phyloP scores from a whole-genome alignment of 2,113 vertebrate species.

The Isichthys henryi region DNA sequence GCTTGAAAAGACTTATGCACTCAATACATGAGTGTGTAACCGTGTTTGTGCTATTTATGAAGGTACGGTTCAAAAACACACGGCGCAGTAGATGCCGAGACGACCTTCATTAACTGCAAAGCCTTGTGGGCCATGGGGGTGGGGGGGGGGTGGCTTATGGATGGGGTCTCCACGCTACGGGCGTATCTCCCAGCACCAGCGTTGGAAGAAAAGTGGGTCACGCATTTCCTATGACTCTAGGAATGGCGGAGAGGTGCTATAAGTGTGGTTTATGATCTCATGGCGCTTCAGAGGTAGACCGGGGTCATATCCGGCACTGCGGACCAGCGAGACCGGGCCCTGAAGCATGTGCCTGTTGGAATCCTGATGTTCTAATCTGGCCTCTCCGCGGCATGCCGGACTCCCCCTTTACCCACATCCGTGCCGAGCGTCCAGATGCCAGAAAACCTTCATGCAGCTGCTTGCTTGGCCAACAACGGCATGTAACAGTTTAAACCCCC shows the following conservation, averaged over 20 bases:
- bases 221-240: neutral
- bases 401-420: neutral
- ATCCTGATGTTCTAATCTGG: neutral
- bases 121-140: neutral
- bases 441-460: neutral
- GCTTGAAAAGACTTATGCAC: neutral
- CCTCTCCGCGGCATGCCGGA: neutral
- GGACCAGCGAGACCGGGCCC: neutral
- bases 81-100: neutral
- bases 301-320: neutral
- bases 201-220: neutral
- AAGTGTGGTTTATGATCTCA: neutral
- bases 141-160: neutral
- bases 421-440: neutral
- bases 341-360: neutral
- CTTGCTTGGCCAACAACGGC: neutral
- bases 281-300: neutral
- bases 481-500: neutral
- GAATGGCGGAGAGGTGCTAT: neutral
- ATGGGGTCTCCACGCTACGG: neutral
- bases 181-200: neutral
- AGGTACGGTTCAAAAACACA: neutral
- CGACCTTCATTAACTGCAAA: slow-evolving; percentile 9
- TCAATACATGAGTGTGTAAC: neutral
- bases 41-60: slow-evolving; percentile 1